phyloP scores from a whole-genome alignment of 2,888 invertebrate genomes.

The Antheraea assamensis region DNA sequence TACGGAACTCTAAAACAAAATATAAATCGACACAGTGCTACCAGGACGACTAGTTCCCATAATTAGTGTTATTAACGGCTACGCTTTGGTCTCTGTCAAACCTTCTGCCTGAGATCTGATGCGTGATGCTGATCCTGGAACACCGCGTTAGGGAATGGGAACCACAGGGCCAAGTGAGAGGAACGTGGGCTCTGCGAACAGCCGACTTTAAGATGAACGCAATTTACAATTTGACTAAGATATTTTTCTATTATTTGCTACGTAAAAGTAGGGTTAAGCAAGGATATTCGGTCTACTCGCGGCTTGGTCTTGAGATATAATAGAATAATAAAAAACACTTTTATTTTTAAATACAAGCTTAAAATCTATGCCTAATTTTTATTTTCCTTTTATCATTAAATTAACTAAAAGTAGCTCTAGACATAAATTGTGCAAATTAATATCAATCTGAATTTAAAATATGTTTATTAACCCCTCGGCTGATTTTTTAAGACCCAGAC shows the following conservation, averaged over 20 bases:
- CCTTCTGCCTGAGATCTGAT: constrained; percentile 77
- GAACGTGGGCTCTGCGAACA: constrained; percentile 82
- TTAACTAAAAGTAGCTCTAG: neutral
- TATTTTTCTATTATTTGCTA: constrained; percentile 11
- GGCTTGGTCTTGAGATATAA: neutral
- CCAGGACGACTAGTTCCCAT: constrained; percentile 46
- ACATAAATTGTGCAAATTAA: neutral
- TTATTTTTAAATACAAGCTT: neutral
- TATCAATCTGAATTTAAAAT: no score
- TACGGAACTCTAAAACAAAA: constrained; percentile 30
- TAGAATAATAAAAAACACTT: neutral
- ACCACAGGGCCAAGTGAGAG: constrained; percentile 82
- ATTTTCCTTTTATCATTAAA: neutral
- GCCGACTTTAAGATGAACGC: constrained; percentile 37
- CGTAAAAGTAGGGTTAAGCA: neutral
- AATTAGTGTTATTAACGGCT: constrained; percentile 36
- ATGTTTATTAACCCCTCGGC: no score
- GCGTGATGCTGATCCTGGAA: constrained; percentile 78
- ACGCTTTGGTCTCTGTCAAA: constrained; percentile 51
- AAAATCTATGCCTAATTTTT: neutral
- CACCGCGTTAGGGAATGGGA: constrained; percentile 83
- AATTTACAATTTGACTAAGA: constrained; percentile 11
- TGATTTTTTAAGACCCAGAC: no score
- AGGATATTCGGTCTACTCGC: neutral
- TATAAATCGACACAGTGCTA: constrained; percentile 41